phyloP scores from a whole-genome alignment of 2,888 invertebrate genomes.

The Aproaerema taeniolella region DNA sequence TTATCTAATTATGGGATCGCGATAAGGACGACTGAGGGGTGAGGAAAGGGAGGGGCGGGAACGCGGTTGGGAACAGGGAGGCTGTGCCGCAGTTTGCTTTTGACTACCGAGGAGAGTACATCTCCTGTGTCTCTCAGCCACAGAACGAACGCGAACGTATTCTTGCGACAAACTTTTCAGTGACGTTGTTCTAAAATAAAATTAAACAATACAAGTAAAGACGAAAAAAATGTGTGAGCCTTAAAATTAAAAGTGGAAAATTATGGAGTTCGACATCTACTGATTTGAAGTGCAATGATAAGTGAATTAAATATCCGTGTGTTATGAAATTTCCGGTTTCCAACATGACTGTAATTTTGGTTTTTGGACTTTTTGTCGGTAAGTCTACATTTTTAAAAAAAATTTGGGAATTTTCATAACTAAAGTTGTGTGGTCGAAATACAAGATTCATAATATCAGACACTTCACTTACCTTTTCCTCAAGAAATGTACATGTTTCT shows the following conservation, averaged over 20 bases:
- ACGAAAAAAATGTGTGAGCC: not conserved
- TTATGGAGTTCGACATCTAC: conserved; percentile 6
- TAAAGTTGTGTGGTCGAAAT: too few relatives aligned
- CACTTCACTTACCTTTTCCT: too few relatives aligned
- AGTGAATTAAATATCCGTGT: conserved; percentile 21
- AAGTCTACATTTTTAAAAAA: conserved; percentile 27
- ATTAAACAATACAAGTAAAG: not conserved
- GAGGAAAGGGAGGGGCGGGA: conserved; percentile 35
- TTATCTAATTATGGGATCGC: conserved; percentile 74
- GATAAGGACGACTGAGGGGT: conserved; percentile 53
- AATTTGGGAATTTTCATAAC: too few relatives aligned
- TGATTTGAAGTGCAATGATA: conserved; percentile 13
- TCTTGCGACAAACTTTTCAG: conserved; percentile 7
- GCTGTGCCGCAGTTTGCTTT: conserved; percentile 53
- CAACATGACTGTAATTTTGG: conserved; percentile 41
- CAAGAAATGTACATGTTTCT: too few relatives aligned
- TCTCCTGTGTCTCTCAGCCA: conserved; percentile 7
- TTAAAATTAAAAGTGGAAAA: not conserved
- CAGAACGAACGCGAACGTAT: not conserved
- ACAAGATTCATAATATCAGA: too few relatives aligned
- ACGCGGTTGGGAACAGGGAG: conserved; percentile 33
- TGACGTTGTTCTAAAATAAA: not conserved
- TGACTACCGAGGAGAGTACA: conserved; percentile 26
- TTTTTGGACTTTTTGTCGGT: conserved; percentile 51
- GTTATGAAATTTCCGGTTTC: conserved; percentile 29